phyloP scores from a whole-genome alignment of 2,888 invertebrate species.

The Pseudococcus jackbeardsleyi region DNA sequence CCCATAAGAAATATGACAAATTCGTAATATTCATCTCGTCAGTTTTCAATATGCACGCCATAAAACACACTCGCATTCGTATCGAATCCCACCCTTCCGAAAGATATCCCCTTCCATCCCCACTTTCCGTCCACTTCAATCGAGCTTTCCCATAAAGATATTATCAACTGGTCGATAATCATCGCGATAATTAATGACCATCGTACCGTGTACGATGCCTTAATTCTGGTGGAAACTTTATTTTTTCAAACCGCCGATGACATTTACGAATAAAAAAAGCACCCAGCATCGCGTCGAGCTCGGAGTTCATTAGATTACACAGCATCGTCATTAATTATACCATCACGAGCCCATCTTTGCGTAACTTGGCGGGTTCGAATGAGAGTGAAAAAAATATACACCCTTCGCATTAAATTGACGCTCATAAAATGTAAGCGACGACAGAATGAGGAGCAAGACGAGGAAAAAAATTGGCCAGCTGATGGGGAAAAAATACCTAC shows the following conservation, averaged over 20 bases:
- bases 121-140: background rate
- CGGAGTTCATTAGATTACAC: conserved; percentile 22
- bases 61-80: no score
- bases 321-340: conserved; percentile 30
- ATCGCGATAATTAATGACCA: conserved; percentile 9
- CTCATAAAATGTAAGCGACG: background rate
- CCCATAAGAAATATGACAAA: no score
- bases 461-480: background rate
- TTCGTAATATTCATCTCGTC: no score
- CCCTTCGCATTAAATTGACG: background rate
- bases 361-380: background rate
- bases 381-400: background rate
- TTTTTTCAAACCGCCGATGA: background rate
- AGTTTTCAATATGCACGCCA: no score
- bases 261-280: background rate
- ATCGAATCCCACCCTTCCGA: no score
- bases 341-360: background rate
- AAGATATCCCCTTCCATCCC: background rate
- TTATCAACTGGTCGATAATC: conserved; percentile 10
- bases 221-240: background rate
- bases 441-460: background rate
- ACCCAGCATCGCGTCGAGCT: background rate
- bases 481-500: no score
- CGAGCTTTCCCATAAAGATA: background rate
- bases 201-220: background rate